A percentile compares a stretch with the other conserved stretches of the same genome.
These are phyloP conservation scores for Pygoscelis adeliae DNA, from an alignment of 2,113 vertebrate genomes.

Conservation along the genomic window DNA sequence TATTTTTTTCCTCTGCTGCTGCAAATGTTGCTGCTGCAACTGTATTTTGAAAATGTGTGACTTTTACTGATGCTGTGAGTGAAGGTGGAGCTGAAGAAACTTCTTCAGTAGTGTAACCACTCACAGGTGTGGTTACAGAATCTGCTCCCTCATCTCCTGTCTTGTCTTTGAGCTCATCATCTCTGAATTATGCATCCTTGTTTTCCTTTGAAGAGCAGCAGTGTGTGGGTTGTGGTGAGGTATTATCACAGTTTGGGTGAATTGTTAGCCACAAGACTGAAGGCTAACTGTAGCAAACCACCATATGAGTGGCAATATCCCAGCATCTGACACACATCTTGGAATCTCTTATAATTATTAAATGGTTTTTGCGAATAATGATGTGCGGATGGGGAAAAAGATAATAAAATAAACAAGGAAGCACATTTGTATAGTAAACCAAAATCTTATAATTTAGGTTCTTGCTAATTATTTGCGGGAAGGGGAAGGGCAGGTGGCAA, in stretches of 20 bases:
- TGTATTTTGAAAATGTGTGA: neutral
- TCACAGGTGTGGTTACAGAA: constrained; percentile 31
- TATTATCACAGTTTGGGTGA: constrained; percentile 9
- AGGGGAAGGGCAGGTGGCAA: neutral
- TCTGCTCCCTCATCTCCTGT: constrained; percentile 23
- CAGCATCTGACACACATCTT: constrained; percentile 15
- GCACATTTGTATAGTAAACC: neutral
- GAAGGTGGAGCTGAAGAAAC: neutral
- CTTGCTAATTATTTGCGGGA: neutral
- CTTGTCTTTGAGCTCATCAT: constrained; percentile 27
- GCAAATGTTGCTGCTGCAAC: neutral
- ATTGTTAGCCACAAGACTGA: constrained; percentile 32
- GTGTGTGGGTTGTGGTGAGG: constrained; percentile 47
- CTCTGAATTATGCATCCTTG: constrained; percentile 13
- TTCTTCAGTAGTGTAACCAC: neutral
- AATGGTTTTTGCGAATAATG: neutral
- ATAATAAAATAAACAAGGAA: neutral
- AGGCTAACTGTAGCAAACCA: neutral
- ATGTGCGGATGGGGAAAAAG: neutral
- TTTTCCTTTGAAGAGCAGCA: constrained; percentile 38
- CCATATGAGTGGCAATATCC: neutral
- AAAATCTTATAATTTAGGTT: neutral
- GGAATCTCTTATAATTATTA: neutral
- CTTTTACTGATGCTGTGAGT: neutral
- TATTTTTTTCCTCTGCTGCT: neutral